Percentiles rank a stretch among this genome's conserved stretches.
Conservation (phyloP, 1,140 invertebrate genomes). For the Zaprionus inermis region DNA sequence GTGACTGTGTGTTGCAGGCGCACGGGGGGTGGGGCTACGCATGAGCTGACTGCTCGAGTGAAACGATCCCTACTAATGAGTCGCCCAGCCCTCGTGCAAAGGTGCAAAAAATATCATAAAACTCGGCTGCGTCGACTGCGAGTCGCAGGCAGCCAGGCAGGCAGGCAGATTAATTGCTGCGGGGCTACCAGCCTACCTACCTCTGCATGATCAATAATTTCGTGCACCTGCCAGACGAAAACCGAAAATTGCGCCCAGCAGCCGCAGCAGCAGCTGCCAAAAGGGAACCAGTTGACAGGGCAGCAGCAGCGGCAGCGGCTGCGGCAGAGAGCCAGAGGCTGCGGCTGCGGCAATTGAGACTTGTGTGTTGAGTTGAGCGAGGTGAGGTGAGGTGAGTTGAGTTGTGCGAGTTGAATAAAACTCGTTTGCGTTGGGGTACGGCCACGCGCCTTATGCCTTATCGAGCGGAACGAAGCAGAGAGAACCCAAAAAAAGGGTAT, state of each 20-base stretch:
- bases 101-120: conserved; percentile 74
- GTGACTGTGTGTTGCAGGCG: too few species aligned
- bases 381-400: conserved; percentile 4
- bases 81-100: conserved; percentile 37
- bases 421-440: conserved; percentile 32
- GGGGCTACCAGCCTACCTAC: neutral
- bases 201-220: conserved; percentile 72
- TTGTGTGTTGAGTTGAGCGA: conserved; percentile 15
- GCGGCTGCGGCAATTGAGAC: neutral
- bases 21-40: too few species aligned
- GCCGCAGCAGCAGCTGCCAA: conserved; percentile 47
- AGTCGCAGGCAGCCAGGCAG: neutral
- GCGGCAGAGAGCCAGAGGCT: neutral
- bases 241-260: conserved; percentile 64
- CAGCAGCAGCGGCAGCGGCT: conserved; percentile 11
- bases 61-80: conserved; percentile 73
- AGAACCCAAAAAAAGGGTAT: neutral
- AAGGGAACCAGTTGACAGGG: conserved; percentile 26
- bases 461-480: conserved; percentile 23
- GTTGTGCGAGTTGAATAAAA: conserved; percentile 38
- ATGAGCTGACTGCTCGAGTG: neutral
- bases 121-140: conserved; percentile 22
- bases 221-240: conserved; percentile 71
- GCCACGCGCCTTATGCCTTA: conserved; percentile 61
- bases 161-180: neutral